Conservation (phyloP, 2,888 invertebrate species). For the Drosophila lacicola region DNA sequence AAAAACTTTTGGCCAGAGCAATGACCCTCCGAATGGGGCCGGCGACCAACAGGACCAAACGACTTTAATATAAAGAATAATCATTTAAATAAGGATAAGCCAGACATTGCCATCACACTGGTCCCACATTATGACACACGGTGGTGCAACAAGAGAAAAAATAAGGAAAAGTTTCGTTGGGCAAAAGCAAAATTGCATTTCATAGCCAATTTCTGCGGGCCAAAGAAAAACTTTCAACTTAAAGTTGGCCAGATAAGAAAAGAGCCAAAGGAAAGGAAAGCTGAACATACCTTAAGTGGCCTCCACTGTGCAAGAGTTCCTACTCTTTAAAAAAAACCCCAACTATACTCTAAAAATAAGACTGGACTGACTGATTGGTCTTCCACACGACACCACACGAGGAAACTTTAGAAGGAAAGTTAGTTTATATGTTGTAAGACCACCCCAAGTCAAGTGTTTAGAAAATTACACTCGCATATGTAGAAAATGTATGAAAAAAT, state of each 20-base stretch:
- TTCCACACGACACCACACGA: too few relatives aligned
- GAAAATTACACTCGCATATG: too few relatives aligned
- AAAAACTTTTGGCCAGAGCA: slow-evolving; percentile 46
- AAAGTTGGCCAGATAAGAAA: slow-evolving; percentile 53
- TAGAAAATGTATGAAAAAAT: too few relatives aligned
- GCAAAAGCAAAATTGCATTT: slow-evolving; percentile 64
- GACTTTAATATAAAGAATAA: slow-evolving; percentile 72
- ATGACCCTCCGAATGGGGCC: slow-evolving; percentile 36
- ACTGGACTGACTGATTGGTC: too few relatives aligned
- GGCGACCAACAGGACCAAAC: slow-evolving; percentile 30
- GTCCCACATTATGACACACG: slow-evolving; percentile 48
- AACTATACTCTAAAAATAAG: too few relatives aligned
- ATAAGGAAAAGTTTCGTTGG: slow-evolving; percentile 38
- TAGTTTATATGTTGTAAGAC: too few relatives aligned
- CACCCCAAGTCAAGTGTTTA: too few relatives aligned
- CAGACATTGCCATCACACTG: slow-evolving; percentile 20
- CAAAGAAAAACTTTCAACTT: slow-evolving; percentile 53
- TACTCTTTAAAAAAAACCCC: neutral
- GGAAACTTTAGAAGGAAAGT: too few relatives aligned
- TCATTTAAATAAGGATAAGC: slow-evolving; percentile 74
- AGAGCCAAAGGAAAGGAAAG: slow-evolving; percentile 17
- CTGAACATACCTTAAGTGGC: slow-evolving; percentile 34
- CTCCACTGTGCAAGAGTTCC: slow-evolving; percentile 20
- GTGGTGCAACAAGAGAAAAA: slow-evolving; percentile 33
- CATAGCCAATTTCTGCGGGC: slow-evolving; percentile 60